Conservation (phyloP, 2,113 vertebrate species). For the Lamprologus sp. region DNA sequence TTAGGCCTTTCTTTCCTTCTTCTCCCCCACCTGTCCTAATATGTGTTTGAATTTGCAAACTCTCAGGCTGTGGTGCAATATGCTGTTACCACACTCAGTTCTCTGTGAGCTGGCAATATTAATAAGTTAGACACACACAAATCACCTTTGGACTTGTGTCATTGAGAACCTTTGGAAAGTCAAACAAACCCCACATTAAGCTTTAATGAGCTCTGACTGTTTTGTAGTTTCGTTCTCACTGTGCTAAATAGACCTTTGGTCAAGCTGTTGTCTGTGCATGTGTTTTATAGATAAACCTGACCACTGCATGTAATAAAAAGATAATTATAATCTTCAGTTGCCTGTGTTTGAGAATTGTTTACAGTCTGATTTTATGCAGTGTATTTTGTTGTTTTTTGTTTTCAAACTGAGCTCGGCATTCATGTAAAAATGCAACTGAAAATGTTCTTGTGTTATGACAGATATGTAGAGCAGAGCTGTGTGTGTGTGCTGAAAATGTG, state of each 20-base stretch:
- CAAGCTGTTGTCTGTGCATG: accelerated
- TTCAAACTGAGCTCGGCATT: not conserved
- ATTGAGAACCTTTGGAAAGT: not conserved
- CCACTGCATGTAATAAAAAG: accelerated
- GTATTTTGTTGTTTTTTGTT: not conserved
- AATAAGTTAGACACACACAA: not conserved
- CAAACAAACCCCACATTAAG: accelerated
- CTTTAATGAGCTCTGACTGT: accelerated
- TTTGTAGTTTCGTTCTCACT: not conserved
- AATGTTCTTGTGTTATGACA: not conserved
- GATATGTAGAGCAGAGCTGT: accelerated
- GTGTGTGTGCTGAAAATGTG: not conserved
- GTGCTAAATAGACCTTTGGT: accelerated
- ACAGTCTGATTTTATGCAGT: not conserved
- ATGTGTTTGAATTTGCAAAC: not conserved
- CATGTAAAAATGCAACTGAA: not conserved
- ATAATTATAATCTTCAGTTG: accelerated
- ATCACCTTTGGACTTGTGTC: not conserved
- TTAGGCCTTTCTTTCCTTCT: not conserved
- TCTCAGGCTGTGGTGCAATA: not conserved
- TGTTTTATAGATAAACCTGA: not conserved
- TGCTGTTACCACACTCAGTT: not conserved
- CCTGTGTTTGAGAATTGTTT: accelerated
- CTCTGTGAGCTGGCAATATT: accelerated
- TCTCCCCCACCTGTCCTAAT: accelerated